Conservation (phyloP, 2,797 vertebrate genomes). For the Siniperca obscura region DNA sequence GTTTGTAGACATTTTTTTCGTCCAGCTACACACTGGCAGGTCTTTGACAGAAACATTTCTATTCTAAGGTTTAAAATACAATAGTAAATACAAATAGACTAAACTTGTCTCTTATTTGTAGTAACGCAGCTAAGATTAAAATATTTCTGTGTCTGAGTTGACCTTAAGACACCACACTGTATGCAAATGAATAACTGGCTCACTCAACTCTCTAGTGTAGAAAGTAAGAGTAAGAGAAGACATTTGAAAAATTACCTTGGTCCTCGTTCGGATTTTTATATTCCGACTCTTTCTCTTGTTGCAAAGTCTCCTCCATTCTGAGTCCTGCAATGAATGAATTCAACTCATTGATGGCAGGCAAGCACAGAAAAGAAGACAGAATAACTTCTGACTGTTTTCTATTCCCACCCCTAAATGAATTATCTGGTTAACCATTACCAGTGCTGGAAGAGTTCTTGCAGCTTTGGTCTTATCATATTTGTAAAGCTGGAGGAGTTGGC, state of each 20-base stretch:
- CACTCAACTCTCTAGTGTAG: not conserved
- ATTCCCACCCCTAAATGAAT: slow-evolving; percentile 89
- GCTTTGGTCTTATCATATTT: slow-evolving; percentile 90
- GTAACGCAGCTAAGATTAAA: slow-evolving; percentile 1
- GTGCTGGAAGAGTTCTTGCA: slow-evolving; percentile 81
- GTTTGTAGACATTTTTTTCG: not conserved
- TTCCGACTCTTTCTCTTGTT: slow-evolving; percentile 70
- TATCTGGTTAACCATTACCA: slow-evolving; percentile 92
- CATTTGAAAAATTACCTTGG: slow-evolving; percentile 75
- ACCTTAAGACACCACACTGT: not conserved
- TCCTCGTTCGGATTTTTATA: slow-evolving; percentile 72
- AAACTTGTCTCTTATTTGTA: not conserved
- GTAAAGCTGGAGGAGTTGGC: slow-evolving; percentile 88
- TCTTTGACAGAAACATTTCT: not conserved
- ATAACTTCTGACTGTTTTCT: slow-evolving; percentile 78
- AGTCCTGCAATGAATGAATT: slow-evolving; percentile 77
- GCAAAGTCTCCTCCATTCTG: slow-evolving; percentile 87
- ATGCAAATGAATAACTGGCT: slow-evolving; percentile 22
- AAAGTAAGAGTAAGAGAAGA: not conserved
- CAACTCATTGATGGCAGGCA: slow-evolving; percentile 67
- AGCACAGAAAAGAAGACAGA: slow-evolving; percentile 54
- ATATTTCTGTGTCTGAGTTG: slow-evolving; percentile 3
- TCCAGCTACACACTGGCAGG: not conserved
- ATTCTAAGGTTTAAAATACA: not conserved
- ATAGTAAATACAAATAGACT: not conserved